A percentile compares a stretch with the other conserved stretches of the same genome.
phyloP scores from a whole-genome alignment of 2,888 invertebrate genomes.

The Malacosoma neustria region DNA sequence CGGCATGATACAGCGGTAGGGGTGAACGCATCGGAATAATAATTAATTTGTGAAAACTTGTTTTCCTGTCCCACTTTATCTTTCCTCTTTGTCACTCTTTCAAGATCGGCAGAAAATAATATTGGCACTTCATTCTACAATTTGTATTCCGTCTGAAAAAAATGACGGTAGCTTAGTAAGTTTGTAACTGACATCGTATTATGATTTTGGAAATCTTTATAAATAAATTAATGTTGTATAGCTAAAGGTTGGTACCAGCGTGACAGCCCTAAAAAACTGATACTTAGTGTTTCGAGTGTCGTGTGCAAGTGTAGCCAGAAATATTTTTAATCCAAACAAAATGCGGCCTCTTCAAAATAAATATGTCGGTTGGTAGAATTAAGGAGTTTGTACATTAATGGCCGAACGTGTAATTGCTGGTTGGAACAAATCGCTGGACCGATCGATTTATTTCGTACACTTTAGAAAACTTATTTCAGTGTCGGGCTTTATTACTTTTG shows the following conservation, averaged over 20 bases:
- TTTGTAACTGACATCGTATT: too few relatives aligned
- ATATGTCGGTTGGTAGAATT: constrained; percentile 50
- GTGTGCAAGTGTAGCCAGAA: constrained; percentile 71
- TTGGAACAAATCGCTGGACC: background rate
- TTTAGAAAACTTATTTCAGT: background rate
- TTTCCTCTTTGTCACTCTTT: too few relatives aligned
- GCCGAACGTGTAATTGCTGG: constrained; percentile 10
- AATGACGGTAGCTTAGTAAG: too few relatives aligned
- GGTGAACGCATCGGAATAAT: too few relatives aligned
- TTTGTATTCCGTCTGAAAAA: too few relatives aligned
- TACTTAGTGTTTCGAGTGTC: constrained; percentile 45
- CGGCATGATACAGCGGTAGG: constrained; percentile 1
- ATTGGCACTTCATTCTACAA: too few relatives aligned
- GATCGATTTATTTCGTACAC: background rate
- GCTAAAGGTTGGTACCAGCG: too few relatives aligned
- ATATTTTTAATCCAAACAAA: constrained; percentile 72
- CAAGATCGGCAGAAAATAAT: too few relatives aligned
- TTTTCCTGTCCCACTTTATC: too few relatives aligned
- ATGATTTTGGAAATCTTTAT: too few relatives aligned
- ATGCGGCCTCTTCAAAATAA: constrained; percentile 64
- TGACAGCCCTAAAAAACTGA: constrained; percentile 6
- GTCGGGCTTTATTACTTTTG: background rate
- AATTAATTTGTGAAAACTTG: too few relatives aligned
- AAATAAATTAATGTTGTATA: too few relatives aligned
- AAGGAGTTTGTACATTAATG: constrained; percentile 30